Evolutionary conservation across 2,888 invertebrate species (phyloP).

Genomic region (Diaperis boleti): DNA sequence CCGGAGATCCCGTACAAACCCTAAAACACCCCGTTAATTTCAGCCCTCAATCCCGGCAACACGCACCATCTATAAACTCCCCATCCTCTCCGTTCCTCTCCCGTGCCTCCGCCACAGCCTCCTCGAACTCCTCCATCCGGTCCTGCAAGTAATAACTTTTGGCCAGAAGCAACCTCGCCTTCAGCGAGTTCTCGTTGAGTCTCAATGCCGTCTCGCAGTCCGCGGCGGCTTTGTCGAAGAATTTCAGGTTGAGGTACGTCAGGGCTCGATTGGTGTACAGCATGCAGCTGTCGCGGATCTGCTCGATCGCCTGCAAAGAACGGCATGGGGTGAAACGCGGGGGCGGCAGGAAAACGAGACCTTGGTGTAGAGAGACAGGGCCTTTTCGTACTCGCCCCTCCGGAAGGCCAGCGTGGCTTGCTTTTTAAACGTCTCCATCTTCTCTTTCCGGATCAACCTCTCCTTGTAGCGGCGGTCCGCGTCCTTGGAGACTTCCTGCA

Average conservation of each 20-base stretch:
- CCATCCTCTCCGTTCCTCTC: slow-evolving; percentile 74
- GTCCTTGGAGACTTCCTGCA: slow-evolving; percentile 81
- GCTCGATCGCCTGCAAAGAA: slow-evolving; percentile 74
- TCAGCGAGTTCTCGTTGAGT: slow-evolving; percentile 79
- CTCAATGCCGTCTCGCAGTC: slow-evolving; percentile 83
- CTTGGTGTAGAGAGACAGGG: slow-evolving; percentile 79
- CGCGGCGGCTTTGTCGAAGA: slow-evolving; percentile 74
- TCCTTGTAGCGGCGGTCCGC: slow-evolving; percentile 77
- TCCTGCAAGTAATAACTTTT: slow-evolving; percentile 71
- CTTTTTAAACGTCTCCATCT: slow-evolving; percentile 79
- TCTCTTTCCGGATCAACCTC: slow-evolving; percentile 75
- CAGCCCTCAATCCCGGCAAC: too few relatives aligned
- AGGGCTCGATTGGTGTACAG: slow-evolving; percentile 85
- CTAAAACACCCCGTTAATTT: too few relatives aligned
- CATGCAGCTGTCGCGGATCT: slow-evolving; percentile 80
- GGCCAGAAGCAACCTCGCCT: slow-evolving; percentile 80
- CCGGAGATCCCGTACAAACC: too few relatives aligned
- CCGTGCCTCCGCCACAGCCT: slow-evolving; percentile 72
- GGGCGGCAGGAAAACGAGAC: slow-evolving; percentile 56
- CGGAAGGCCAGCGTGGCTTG: slow-evolving; percentile 80
- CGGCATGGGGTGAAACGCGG: background rate
- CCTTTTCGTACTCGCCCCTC: slow-evolving; percentile 78
- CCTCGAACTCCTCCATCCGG: slow-evolving; percentile 70
- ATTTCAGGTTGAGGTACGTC: slow-evolving; percentile 73
- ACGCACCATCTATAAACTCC: slow-evolving; percentile 74